Evolutionary conservation across 1,140 invertebrate genomes (phyloP), one percentile per base, ranked within the genome.

Genomic region (Bicyclus anynana): DNA sequence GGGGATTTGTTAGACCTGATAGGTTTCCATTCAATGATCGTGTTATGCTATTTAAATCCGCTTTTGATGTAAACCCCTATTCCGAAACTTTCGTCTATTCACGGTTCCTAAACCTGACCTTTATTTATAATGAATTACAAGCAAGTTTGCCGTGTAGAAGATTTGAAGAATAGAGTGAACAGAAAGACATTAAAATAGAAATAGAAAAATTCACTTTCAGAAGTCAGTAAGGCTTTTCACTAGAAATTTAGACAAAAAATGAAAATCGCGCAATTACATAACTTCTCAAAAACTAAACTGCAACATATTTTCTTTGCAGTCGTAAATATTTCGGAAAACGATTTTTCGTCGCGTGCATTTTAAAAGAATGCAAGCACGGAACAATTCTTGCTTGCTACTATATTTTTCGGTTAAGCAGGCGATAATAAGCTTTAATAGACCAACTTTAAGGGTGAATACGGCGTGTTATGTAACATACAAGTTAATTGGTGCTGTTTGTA

Each of bases 341-440:
- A 56, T 40, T 56, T 55, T 40, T 21, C 47, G 46, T 56, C 54
- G 54, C 54, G 54, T 56, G 54, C 47, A 49, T 49, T 56, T 50
- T 50, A 18, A 56, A 44, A 56, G 46, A 56, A 48, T 50, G 27
- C 37, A 12, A 56, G 37, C 53, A 49, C 53, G 35, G 47, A 49
- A 49, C 50, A 56, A 49, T 56, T 35, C 46, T 56, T 27, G 29
- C 38, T 56, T 33, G 40, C 48, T 37, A 56, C 33, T 56, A 56
- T n/a, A 40, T 29, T 16, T 21, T 47, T 4, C 1, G 13, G 5
- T 4, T 10, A 37, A 29, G 10, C n/a, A 56, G 16, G 23, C 44
- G 48, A 59, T 48, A 27, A 37, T 47, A 37, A 42, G 21, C 21
- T 33, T 38, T 46, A 53, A n/a, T 6, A 0, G 0, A 1, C 9